These are phyloP conservation scores for Sardina pilchardus DNA, from an alignment of 2,113 vertebrate species.

Conservation along the genomic window DNA sequence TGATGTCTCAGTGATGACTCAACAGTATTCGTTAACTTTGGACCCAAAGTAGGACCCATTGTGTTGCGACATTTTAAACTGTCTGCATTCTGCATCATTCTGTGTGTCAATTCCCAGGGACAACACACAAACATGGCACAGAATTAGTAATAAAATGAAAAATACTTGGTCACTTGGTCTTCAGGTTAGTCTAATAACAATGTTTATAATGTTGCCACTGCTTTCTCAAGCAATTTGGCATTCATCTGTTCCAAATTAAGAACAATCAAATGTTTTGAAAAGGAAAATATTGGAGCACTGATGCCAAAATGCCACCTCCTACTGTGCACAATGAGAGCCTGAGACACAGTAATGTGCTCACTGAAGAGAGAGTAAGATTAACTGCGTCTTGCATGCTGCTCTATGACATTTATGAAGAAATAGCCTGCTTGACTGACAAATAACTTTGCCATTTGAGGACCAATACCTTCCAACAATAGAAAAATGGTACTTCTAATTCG, in stretches of 20 bases:
- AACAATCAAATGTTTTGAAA: constrained; percentile 30
- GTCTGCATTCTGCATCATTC: too few species aligned
- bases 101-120: too few species aligned
- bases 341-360: constrained; percentile 20
- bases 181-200: not conserved
- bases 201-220: not conserved
- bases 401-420: constrained; percentile 13
- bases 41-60: too few species aligned
- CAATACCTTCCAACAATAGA: constrained; percentile 37
- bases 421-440: not conserved
- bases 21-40: too few species aligned
- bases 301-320: constrained; percentile 29
- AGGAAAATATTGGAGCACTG: constrained; percentile 20
- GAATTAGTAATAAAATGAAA: constrained; percentile 12
- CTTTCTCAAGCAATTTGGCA: constrained; percentile 24
- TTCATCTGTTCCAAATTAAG: constrained; percentile 29
- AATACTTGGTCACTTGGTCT: not conserved
- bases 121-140: too few species aligned
- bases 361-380: constrained; percentile 28
- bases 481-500: not conserved
- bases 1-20: too few species aligned
- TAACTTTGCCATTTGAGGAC: constrained; percentile 24
- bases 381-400: constrained; percentile 3
- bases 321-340: constrained; percentile 23
- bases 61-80: too few species aligned